A percentile compares a stretch with the other conserved stretches of the same genome.
These are phyloP conservation scores for Torymus texanus DNA, from an alignment of 2,888 invertebrate genomes.

Conservation along the genomic window DNA sequence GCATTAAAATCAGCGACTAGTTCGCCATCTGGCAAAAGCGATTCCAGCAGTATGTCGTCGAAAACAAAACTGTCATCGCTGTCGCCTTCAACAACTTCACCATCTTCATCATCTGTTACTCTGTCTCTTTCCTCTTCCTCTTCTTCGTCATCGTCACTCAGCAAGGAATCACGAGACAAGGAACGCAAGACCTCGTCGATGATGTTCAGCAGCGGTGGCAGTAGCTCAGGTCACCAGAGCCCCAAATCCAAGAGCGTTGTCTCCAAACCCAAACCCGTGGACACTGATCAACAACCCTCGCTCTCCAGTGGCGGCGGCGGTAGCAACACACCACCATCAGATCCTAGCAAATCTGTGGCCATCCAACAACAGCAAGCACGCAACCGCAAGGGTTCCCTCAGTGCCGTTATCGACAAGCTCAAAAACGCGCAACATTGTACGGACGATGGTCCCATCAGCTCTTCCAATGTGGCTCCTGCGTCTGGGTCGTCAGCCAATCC, in stretches of 20 bases:
- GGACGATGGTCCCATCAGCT: constrained; percentile 71
- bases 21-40: constrained; percentile 74
- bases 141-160: constrained; percentile 26
- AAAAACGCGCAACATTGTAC: constrained; percentile 81
- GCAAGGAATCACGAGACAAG: constrained; percentile 69
- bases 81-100: constrained; percentile 66
- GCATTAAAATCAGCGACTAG: constrained; percentile 86
- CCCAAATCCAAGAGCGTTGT: constrained; percentile 82
- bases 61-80: constrained; percentile 65
- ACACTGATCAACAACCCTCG: constrained; percentile 73
- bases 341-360: constrained; percentile 80
- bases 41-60: constrained; percentile 58
- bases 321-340: constrained; percentile 77
- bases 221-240: constrained; percentile 80
- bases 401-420: constrained; percentile 92
- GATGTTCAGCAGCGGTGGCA: constrained; percentile 72
- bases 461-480: constrained; percentile 76
- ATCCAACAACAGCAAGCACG: constrained; percentile 77
- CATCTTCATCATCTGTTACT: constrained; percentile 61
- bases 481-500: constrained; percentile 72
- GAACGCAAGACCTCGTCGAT: constrained; percentile 72
- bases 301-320: constrained; percentile 67
- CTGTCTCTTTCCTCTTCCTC: constrained; percentile 13
- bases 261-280: constrained; percentile 82
- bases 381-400: constrained; percentile 85